A percentile compares a stretch with the other conserved stretches of the same genome.
Conservation (phyloP, 1,140 invertebrate species). For the Ceratina australensis region DNA sequence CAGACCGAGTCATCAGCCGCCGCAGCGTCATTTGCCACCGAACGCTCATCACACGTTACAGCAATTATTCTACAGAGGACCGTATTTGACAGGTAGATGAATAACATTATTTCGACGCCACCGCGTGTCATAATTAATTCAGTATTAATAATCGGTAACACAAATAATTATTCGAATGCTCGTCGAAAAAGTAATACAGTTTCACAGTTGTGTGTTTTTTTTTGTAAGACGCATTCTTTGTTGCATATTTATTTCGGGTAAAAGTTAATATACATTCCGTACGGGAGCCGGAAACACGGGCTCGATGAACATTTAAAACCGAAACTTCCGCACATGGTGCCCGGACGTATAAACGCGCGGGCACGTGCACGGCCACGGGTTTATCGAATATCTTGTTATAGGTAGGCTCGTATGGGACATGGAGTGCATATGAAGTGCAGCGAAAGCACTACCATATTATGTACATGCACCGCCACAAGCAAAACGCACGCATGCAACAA, state of each 20-base stretch:
- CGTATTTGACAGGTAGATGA: conserved; percentile 79
- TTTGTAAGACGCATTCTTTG: neutral
- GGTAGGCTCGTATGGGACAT: conserved; percentile 75
- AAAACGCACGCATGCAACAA: conserved; percentile 77
- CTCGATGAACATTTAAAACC: conserved; percentile 68
- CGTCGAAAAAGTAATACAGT: neutral
- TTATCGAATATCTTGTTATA: conserved; percentile 75
- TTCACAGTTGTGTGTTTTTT: too few relatives aligned
- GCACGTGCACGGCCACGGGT: conserved; percentile 61
- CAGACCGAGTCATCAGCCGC: conserved; percentile 76
- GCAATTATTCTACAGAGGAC: conserved; percentile 79
- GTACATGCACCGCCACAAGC: conserved; percentile 72
- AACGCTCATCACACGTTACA: conserved; percentile 80
- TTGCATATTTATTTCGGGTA: neutral
- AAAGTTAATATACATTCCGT: conserved; percentile 60
- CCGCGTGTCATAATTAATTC: too few relatives aligned
- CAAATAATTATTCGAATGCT: neutral
- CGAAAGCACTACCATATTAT: conserved; percentile 76
- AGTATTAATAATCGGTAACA: neutral
- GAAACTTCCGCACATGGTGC: conserved; percentile 70
- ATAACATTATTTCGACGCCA: too few relatives aligned
- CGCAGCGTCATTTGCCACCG: conserved; percentile 76
- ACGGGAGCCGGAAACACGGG: conserved; percentile 54
- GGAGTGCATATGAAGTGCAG: conserved; percentile 78
- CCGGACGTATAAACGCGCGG: conserved; percentile 60